These are phyloP conservation scores for Oncorhynchus masou DNA, from an alignment of 2,113 vertebrate genomes.

Conservation along the genomic window DNA sequence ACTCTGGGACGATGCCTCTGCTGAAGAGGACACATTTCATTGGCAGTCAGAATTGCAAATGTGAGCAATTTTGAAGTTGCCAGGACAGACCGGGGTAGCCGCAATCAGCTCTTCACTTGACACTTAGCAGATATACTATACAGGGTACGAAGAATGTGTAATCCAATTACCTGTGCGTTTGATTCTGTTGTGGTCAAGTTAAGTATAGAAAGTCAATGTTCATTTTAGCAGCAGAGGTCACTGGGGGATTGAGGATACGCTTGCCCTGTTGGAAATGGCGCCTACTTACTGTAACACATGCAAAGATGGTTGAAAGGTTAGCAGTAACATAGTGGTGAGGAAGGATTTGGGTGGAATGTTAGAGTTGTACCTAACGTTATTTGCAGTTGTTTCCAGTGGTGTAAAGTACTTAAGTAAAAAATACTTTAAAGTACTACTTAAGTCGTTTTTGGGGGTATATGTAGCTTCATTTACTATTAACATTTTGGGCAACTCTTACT, in stretches of 20 bases:
- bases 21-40: conserved; percentile 41
- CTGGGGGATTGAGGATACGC: background rate
- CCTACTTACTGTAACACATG: too few relatives aligned
- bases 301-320: too few relatives aligned
- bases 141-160: background rate
- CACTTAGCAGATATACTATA: conserved; percentile 10
- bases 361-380: too few relatives aligned
- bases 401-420: too few relatives aligned
- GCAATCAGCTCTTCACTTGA: conserved; percentile 2
- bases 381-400: too few relatives aligned
- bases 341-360: too few relatives aligned
- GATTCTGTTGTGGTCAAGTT: background rate
- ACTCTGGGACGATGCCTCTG: conserved; percentile 42
- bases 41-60: conserved; percentile 40
- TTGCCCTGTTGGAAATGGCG: too few relatives aligned
- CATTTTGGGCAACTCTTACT: too few relatives aligned
- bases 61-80: conserved; percentile 38
- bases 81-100: background rate
- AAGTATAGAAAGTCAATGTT: background rate
- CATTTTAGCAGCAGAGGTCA: background rate
- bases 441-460: too few relatives aligned
- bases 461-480: too few relatives aligned
- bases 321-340: background rate
- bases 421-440: too few relatives aligned
- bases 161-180: background rate